phyloP scores from a whole-genome alignment of 1,140 invertebrate species.

The Batillaria attramentaria region DNA sequence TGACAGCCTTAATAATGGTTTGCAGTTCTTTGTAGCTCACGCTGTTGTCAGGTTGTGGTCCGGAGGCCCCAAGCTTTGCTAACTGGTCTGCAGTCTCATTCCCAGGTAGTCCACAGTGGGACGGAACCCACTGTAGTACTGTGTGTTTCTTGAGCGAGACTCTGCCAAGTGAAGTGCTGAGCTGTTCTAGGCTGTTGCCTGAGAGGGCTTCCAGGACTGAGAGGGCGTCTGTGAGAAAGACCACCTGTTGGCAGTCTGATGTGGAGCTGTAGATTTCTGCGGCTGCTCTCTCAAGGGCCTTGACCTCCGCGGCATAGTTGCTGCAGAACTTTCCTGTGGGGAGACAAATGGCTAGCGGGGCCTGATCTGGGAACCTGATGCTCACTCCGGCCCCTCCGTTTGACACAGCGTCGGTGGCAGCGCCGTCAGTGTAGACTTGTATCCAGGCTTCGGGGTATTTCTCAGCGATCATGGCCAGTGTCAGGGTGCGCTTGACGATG shows the following conservation, averaged over 20 bases:
- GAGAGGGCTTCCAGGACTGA: background rate
- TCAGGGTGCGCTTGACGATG: background rate
- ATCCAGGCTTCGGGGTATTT: too few relatives aligned
- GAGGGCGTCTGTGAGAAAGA: background rate
- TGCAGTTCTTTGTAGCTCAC: background rate
- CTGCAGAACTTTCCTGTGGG: background rate
- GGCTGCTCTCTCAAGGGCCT: conserved; percentile 2
- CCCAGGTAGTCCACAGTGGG: background rate
- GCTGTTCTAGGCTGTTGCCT: background rate
- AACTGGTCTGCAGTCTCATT: background rate
- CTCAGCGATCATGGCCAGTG: conserved; percentile 1
- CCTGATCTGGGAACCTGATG: background rate
- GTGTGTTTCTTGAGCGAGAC: background rate
- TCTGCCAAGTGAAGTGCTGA: background rate
- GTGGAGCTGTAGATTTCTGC: background rate
- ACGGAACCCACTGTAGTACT: background rate
- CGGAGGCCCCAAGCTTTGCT: background rate
- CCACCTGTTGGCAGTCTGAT: background rate
- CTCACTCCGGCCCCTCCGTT: conserved; percentile 13
- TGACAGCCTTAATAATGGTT: background rate
- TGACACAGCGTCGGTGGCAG: conserved; percentile 7
- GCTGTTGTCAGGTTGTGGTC: background rate
- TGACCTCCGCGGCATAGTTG: background rate
- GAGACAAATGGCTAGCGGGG: background rate
- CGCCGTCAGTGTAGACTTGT: background rate